A percentile compares a stretch with the other conserved stretches of the same genome.
These are phyloP conservation scores for Paramisgurnus dabryanus DNA, from an alignment of 2,113 vertebrate genomes.

Conservation along the genomic window DNA sequence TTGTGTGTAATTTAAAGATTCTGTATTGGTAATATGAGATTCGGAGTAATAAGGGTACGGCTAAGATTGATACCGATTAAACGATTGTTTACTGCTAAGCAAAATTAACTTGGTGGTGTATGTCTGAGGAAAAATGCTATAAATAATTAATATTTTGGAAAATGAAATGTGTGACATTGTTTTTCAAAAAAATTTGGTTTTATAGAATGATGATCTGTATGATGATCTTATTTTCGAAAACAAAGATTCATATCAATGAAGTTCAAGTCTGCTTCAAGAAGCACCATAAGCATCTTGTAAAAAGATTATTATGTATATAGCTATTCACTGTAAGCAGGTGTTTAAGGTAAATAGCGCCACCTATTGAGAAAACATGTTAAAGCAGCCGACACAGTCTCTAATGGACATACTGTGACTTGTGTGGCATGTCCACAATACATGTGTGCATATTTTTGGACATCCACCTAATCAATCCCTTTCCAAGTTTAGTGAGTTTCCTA, in stretches of 20 bases:
- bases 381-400: neutral
- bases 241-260: neutral
- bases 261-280: neutral
- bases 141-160: no score
- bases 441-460: neutral
- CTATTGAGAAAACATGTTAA: neutral
- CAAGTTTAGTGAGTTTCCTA: neutral
- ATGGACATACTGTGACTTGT: neutral
- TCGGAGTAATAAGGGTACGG: constrained; percentile 30
- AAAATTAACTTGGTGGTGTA: neutral
- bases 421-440: neutral
- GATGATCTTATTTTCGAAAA: neutral
- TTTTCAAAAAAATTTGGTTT: neutral
- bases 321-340: no score
- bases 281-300: neutral
- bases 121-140: neutral
- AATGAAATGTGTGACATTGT: no score
- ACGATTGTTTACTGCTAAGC: neutral
- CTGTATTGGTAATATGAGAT: constrained; percentile 41
- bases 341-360: neutral
- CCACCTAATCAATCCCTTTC: neutral
- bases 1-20: constrained; percentile 31
- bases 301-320: neutral
- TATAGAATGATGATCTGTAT: neutral
- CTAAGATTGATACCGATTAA: constrained; percentile 48